Conservation (phyloP, 2,113 vertebrate genomes). For the Oophaga pumilio region DNA sequence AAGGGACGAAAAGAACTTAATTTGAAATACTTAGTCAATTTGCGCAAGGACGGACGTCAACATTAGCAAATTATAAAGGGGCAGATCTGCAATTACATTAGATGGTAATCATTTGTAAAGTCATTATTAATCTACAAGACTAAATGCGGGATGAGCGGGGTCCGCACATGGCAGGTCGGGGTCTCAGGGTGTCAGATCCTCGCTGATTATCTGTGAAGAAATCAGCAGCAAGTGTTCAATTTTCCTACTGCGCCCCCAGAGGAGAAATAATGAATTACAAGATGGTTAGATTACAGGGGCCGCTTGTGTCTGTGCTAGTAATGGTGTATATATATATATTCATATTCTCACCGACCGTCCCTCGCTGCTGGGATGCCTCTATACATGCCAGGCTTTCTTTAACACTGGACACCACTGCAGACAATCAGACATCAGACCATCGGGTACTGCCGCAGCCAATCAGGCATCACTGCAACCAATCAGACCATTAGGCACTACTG, state of each 20-base stretch:
- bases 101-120: neutral
- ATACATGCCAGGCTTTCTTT: too few relatives aligned
- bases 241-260: neutral
- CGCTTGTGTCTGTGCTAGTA: too few relatives aligned
- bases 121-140: neutral
- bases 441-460: too few relatives aligned
- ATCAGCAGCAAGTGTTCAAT: neutral
- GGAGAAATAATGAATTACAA: neutral
- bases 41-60: neutral
- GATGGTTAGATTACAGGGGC: too few relatives aligned
- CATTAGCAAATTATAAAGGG: neutral
- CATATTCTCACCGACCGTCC: too few relatives aligned
- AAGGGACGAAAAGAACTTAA: neutral
- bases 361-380: too few relatives aligned
- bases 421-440: too few relatives aligned
- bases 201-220: neutral
- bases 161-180: neutral
- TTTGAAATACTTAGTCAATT: slow-evolving; percentile 19
- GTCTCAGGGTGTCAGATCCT: neutral
- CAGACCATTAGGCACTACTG: too few relatives aligned
- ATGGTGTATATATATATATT: too few relatives aligned
- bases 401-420: too few relatives aligned
- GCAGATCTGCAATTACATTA: neutral
- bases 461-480: too few relatives aligned
- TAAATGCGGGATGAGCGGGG: neutral